These are phyloP conservation scores for Andricus curvator DNA, from an alignment of 2,888 invertebrate genomes.

Conservation along the genomic window DNA sequence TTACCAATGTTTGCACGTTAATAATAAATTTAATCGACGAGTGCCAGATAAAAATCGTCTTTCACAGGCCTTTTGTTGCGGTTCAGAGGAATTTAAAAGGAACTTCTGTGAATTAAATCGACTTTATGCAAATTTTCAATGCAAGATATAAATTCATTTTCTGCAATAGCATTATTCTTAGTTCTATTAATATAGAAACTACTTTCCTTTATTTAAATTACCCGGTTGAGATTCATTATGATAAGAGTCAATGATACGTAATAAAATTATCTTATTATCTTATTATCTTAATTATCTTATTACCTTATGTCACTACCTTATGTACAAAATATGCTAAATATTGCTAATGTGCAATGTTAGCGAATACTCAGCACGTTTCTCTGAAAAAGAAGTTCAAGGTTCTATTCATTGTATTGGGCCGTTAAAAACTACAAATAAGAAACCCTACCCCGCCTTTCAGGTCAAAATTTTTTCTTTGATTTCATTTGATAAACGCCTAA, in stretches of 20 bases:
- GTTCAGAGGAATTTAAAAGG: background rate
- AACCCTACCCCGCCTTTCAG: too few species aligned
- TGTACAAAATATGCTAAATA: slow-evolving; percentile 6
- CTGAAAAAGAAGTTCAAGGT: slow-evolving; percentile 31
- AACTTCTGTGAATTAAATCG: background rate
- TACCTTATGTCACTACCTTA: background rate
- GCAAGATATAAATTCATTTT: too few species aligned
- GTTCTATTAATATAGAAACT: too few species aligned
- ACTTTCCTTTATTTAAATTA: slow-evolving; percentile 11
- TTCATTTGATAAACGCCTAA: too few species aligned
- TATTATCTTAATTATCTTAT: too few species aligned
- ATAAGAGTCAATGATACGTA: background rate
- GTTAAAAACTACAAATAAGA: too few species aligned
- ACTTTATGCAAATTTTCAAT: background rate
- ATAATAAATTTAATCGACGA: background rate
- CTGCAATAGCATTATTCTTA: too few species aligned
- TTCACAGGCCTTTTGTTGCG: background rate
- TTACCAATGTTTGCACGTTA: background rate
- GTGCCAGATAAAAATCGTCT: background rate
- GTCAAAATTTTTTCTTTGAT: too few species aligned
- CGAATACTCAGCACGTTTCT: background rate
- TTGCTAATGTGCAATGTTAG: slow-evolving; percentile 8
- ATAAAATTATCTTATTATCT: background rate
- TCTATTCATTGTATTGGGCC: too few species aligned
- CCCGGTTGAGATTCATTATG: background rate